Evolutionary conservation across 2,797 vertebrate species (phyloP).

Genomic region (Oophaga sylvatica): DNA sequence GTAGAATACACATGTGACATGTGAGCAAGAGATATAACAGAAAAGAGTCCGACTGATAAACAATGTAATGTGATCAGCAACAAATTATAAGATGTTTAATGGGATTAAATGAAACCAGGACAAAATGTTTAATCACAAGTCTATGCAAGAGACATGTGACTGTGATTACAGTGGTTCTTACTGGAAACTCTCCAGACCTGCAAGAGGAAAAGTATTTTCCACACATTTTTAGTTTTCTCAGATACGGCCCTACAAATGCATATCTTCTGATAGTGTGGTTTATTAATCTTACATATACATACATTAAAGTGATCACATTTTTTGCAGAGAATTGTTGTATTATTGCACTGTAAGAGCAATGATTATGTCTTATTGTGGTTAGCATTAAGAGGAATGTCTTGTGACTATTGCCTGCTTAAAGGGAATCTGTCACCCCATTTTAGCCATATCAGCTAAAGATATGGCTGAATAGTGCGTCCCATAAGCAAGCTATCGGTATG

Average conservation of each 20-base stretch:
- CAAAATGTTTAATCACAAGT: not conserved
- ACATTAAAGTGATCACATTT: not conserved
- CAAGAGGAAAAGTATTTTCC: too few species aligned
- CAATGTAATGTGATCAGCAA: not conserved
- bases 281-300: not conserved
- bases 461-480: too few species aligned
- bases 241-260: not conserved
- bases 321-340: not conserved
- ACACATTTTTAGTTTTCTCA: not conserved
- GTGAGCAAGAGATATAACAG: not conserved
- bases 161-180: conserved; percentile 9
- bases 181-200: not conserved
- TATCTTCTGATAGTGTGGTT: not conserved
- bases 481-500: too few species aligned
- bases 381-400: too few species aligned
- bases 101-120: conserved; percentile 9
- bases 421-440: too few species aligned
- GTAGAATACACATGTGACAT: not conserved
- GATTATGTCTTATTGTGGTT: too few species aligned
- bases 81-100: not conserved
- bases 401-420: too few species aligned
- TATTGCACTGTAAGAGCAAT: too few species aligned
- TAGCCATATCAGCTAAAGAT: too few species aligned
- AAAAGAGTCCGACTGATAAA: not conserved
- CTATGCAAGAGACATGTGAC: conserved; percentile 11